A percentile compares a stretch with the other conserved stretches of the same genome.
These are phyloP conservation scores for Oncopeltus fasciatus DNA, from an alignment of 1,140 invertebrate genomes.

Conservation along the genomic window DNA sequence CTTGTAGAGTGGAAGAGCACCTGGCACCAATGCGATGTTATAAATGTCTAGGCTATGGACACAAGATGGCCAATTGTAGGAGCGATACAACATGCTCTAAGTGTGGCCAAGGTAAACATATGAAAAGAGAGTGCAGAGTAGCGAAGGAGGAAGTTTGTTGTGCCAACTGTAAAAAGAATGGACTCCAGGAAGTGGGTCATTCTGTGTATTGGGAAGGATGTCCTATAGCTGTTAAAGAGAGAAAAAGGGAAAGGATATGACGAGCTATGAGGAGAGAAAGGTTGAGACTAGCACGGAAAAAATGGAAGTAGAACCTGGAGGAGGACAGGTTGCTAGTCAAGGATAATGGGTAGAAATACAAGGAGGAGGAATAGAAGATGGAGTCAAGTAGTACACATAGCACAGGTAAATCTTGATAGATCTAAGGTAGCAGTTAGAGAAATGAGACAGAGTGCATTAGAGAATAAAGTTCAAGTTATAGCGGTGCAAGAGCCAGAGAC, in stretches of 20 bases:
- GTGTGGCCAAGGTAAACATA: neutral
- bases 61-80: neutral
- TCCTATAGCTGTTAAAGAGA: neutral
- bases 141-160: neutral
- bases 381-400: neutral
- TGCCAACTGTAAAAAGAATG: neutral
- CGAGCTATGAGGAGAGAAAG: neutral
- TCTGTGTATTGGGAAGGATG: neutral
- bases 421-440: neutral
- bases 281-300: neutral
- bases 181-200: neutral
- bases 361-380: neutral
- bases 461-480: neutral
- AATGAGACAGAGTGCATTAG: neutral
- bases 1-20: neutral
- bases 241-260: too few relatives aligned
- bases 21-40: neutral
- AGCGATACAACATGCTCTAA: neutral
- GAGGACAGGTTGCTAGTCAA: neutral
- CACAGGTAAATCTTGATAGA: neutral
- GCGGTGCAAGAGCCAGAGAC: neutral
- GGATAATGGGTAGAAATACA: neutral
- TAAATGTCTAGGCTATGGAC: neutral
- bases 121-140: neutral
- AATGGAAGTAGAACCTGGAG: neutral